These are phyloP conservation scores for Coptodon rendalli DNA, from an alignment of 2,113 vertebrate genomes.

Conservation along the genomic window DNA sequence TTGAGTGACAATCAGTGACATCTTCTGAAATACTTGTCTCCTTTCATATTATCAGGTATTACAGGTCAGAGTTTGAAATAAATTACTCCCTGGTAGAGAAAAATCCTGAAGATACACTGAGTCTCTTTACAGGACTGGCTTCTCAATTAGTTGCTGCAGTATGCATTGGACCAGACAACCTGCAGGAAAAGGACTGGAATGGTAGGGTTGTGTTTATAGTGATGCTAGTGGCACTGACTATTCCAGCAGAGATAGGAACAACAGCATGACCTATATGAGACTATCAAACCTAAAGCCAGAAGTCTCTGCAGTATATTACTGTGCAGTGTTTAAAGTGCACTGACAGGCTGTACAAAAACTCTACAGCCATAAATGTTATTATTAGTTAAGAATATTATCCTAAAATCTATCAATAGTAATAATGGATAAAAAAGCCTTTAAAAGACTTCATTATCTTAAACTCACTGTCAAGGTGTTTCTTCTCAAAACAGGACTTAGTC, in stretches of 20 bases:
- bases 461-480: background rate
- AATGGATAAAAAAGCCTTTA: background rate
- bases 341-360: background rate
- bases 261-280: background rate
- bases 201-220: background rate
- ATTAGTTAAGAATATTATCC: background rate
- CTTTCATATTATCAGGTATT: too few species aligned
- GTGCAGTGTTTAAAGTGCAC: background rate
- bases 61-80: background rate
- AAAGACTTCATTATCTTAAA: background rate
- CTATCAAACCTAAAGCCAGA: background rate
- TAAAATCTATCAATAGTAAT: background rate
- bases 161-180: background rate
- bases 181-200: background rate
- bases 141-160: background rate
- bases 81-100: background rate
- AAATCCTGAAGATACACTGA: accelerated
- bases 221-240: background rate
- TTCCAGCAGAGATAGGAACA: background rate
- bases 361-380: accelerated
- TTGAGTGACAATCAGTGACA: too few species aligned
- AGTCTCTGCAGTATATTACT: background rate
- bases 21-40: background rate
- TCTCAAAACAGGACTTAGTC: background rate
- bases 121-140: background rate